phyloP scores from a whole-genome alignment of 2,797 vertebrate species.

The Martes flavigula region DNA sequence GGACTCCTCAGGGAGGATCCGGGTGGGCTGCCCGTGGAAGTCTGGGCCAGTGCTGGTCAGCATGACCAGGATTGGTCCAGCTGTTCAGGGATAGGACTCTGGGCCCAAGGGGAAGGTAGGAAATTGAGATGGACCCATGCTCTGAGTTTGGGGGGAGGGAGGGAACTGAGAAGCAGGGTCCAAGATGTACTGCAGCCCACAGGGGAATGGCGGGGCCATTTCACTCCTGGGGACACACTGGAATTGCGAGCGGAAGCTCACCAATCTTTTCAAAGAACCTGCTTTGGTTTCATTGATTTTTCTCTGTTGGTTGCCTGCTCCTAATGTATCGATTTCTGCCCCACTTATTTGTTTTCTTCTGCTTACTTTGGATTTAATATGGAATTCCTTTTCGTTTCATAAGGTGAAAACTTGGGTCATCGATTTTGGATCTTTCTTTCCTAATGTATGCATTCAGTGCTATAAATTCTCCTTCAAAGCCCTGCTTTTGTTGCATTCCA shows the following conservation, averaged over 20 bases:
- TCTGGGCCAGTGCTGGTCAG: not conserved
- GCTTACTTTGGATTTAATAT: not conserved
- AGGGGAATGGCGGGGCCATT: no score
- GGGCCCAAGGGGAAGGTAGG: not conserved
- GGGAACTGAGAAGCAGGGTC: not conserved
- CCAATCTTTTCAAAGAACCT: not conserved
- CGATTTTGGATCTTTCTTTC: not conserved
- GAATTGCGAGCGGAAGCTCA: not conserved
- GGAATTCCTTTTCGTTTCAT: not conserved
- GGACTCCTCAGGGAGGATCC: fast-evolving
- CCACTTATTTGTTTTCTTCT: not conserved
- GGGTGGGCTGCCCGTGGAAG: not conserved
- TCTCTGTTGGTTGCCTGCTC: not conserved
- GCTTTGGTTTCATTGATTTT: not conserved
- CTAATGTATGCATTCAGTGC: not conserved
- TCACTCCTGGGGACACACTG: not conserved
- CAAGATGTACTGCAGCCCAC: not conserved
- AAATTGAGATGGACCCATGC: not conserved
- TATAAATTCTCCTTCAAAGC: not conserved
- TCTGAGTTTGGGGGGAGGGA: not conserved
- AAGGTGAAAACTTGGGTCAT: not conserved
- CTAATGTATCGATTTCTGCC: not conserved
- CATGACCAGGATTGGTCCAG: not conserved
- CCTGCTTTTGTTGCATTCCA: not conserved
- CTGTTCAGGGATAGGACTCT: not conserved